Percentiles rank a stretch among this genome's conserved stretches.
Conservation (phyloP, 2,113 vertebrate species). For the Tretioscincus oriximinensis region DNA sequence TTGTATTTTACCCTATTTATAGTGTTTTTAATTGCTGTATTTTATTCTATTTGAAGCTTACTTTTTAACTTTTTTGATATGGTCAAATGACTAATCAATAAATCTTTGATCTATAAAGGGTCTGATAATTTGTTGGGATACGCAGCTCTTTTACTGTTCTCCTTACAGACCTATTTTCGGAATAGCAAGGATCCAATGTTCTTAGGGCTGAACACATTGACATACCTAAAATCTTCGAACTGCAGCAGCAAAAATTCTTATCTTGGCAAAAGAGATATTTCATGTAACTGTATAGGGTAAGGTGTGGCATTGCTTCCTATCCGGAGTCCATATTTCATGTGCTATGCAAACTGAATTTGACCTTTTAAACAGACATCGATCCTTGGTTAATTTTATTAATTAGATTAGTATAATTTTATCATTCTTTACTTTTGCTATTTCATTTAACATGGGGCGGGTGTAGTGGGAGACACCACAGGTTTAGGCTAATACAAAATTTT, state of each 20-base stretch:
- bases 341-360: background rate
- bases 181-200: background rate
- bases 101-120: too few species aligned
- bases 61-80: too few species aligned
- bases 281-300: background rate
- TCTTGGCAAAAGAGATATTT: background rate
- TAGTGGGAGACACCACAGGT: background rate
- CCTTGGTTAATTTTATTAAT: background rate
- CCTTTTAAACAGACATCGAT: constrained; percentile 3
- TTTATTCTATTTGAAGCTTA: too few species aligned
- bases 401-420: background rate
- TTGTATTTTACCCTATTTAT: too few species aligned
- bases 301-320: background rate
- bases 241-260: background rate
- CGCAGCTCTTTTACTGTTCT: background rate
- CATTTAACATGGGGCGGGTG: background rate
- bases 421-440: constrained; percentile 12
- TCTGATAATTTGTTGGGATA: background rate
- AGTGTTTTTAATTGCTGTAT: too few species aligned
- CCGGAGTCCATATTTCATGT: background rate
- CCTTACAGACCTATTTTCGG: background rate
- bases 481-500: too few species aligned
- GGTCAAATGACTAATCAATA: too few species aligned
- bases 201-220: background rate
- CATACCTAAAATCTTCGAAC: rapidly evolving